These are phyloP conservation scores for Drosophila macrothrix DNA, from an alignment of 2,888 invertebrate species.

Conservation along the genomic window DNA sequence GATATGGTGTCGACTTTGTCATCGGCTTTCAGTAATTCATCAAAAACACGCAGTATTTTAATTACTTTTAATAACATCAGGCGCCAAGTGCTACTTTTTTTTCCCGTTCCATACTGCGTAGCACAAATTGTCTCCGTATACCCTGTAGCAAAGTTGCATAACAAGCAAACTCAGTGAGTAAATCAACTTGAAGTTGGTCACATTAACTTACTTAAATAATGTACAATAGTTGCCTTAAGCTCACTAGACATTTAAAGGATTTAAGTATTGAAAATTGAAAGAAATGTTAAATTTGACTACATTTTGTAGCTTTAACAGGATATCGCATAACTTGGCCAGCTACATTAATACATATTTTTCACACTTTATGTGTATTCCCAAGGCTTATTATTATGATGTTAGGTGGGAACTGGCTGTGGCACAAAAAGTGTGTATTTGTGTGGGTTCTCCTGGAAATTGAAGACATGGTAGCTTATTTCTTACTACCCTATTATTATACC, in stretches of 20 bases:
- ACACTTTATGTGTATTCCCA: conserved; percentile 53
- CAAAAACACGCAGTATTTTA: conserved; percentile 57
- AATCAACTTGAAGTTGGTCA: neutral
- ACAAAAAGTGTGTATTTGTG: neutral
- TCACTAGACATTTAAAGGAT: neutral
- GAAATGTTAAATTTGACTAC: neutral
- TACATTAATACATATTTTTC: conserved; percentile 29
- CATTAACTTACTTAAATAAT: neutral
- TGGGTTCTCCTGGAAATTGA: conserved; percentile 21
- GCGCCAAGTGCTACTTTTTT: conserved; percentile 31
- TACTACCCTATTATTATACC: conserved; percentile 6
- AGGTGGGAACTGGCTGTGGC: conserved; percentile 36
- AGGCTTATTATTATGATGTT: conserved; percentile 66
- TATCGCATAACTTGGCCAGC: conserved; percentile 1
- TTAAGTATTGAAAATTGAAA: neutral
- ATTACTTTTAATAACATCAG: conserved; percentile 68
- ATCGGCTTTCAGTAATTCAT: conserved; percentile 49
- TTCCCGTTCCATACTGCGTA: conserved; percentile 12
- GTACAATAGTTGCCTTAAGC: neutral
- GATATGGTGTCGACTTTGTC: conserved; percentile 39
- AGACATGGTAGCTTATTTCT: conserved; percentile 43
- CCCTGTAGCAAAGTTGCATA: neutral
- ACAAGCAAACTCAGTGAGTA: neutral
- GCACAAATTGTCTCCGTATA: conserved; percentile 10
- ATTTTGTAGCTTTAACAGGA: neutral